Percentiles rank a stretch among this genome's conserved stretches.
Evolutionary conservation across 2,888 invertebrate species (phyloP).

Genomic region (Muscina levida): DNA sequence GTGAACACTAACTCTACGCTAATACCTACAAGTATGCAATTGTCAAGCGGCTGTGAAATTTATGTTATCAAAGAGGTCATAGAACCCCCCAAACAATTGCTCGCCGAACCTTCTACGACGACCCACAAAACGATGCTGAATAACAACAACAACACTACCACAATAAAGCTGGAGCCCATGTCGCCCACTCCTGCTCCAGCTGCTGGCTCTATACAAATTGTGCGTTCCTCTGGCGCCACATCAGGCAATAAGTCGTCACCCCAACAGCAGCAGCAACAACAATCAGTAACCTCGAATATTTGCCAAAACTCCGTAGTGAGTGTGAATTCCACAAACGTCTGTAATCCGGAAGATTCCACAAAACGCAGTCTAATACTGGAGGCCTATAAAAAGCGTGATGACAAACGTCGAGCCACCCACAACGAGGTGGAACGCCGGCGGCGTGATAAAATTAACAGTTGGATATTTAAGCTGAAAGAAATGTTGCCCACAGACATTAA

Average conservation of each 20-base stretch:
- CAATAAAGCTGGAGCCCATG: conserved; percentile 61
- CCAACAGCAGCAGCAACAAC: conserved; percentile 34
- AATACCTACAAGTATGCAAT: conserved; percentile 72
- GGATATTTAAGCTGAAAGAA: conserved; percentile 96
- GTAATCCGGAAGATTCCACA: conserved; percentile 59
- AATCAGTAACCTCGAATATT: conserved; percentile 37
- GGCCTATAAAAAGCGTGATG: conserved; percentile 85
- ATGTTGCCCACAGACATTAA: conserved; percentile 86
- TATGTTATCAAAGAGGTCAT: conserved; percentile 74
- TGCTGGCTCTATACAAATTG: conserved; percentile 36
- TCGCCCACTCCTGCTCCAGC: conserved; percentile 28
- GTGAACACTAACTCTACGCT: conserved; percentile 17
- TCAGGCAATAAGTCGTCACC: conserved; percentile 17
- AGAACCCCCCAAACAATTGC: conserved; percentile 48
- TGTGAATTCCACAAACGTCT: neutral
- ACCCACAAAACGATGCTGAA: conserved; percentile 13
- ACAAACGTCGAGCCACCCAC: conserved; percentile 93
- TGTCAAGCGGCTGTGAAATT: conserved; percentile 76
- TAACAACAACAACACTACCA: conserved; percentile 31
- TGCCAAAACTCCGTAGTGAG: neutral
- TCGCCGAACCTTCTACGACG: conserved; percentile 44
- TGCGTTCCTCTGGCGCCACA: conserved; percentile 33
- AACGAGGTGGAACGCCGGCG: conserved; percentile 97
- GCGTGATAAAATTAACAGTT: conserved; percentile 97
- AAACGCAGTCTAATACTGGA: conserved; percentile 70